Evolutionary conservation across 53 echinoderm and acorn worm genomes (phyloP), one percentile per base, ranked within the genome.

Genomic region (Glandiceps talaboti): DNA sequence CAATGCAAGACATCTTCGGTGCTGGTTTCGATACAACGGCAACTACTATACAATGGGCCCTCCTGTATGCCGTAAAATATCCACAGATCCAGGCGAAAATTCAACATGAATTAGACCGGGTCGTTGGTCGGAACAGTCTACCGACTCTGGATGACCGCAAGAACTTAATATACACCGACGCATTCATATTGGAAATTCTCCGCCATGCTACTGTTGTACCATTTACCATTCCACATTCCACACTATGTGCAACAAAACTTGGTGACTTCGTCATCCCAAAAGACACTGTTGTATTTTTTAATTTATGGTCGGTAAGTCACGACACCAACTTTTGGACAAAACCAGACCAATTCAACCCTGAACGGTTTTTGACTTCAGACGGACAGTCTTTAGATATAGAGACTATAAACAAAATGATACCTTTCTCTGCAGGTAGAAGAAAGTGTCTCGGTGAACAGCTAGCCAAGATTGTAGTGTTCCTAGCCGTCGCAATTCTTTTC

Each of bases 1-100:
- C 86, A 0, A 88, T 88, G 14, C 77, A 77, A 31, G 95, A 94
- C 79, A 81, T 90, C 75, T 90, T 90, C 45, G 92, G 90, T 10
- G 95, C 95, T 29, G 95, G 92, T 25, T 90, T 94, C 33, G 95
- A 92, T 26, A 94, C 95, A 1, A 83, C 90, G 25, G 80, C 92
- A 0, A 75, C 90, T 1, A 77, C 82, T 27, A 76, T 94, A n/a
- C 82, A 84, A 26, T 92, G 95, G 92, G 77, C 85, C 14, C 27
- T 94, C 26, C 79, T 88, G 27, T 82, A 88, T 72, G 80, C 83
- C 84, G 86, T 90, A 12, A 77, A 88, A 12, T 74, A 89, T 81
- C 91, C 89, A 1, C 89, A 93, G 27, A 81, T 89, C 33, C 99
- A 97, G 81, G 74, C 76, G 28, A 83, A 80, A 20, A 80, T 97